Conservation (phyloP, 2,113 vertebrate genomes). For the Chaetodon auriga region DNA sequence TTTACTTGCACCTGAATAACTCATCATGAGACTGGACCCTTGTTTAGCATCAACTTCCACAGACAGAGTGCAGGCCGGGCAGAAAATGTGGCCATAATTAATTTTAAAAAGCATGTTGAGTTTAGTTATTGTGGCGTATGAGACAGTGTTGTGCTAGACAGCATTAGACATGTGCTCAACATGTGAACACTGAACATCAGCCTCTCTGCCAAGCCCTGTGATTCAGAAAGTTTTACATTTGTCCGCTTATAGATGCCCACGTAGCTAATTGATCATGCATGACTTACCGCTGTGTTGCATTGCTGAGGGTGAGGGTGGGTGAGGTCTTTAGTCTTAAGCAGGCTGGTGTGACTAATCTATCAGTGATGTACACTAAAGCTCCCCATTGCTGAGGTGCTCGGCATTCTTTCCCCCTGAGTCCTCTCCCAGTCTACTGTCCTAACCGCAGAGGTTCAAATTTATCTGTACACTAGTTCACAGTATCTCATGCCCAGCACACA, state of each 20-base stretch:
- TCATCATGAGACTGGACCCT: slow-evolving; percentile 32
- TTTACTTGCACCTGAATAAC: slow-evolving; percentile 56
- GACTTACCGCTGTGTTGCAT: slow-evolving; percentile 24
- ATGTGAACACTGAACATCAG: slow-evolving; percentile 12
- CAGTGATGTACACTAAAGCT: slow-evolving; percentile 65
- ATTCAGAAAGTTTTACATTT: not conserved
- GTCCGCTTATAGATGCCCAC: not conserved
- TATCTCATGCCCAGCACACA: not conserved
- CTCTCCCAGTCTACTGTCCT: slow-evolving; percentile 35
- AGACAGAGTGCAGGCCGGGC: not conserved
- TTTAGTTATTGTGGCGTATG: slow-evolving; percentile 16
- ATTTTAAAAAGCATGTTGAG: slow-evolving; percentile 7
- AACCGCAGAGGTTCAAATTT: slow-evolving; percentile 50
- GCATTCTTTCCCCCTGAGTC: slow-evolving; percentile 80
- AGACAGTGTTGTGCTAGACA: slow-evolving; percentile 4
- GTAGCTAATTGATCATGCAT: not conserved
- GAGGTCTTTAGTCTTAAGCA: slow-evolving; percentile 52
- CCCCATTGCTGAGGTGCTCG: slow-evolving; percentile 64
- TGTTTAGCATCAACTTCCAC: slow-evolving; percentile 39
- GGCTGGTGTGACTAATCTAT: slow-evolving; percentile 69
- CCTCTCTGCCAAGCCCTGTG: not conserved
- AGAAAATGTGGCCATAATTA: not conserved
- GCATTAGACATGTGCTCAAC: slow-evolving; percentile 8
- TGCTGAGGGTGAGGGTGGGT: slow-evolving; percentile 36
- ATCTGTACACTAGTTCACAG: slow-evolving; percentile 11